Evolutionary conservation across 1,140 invertebrate species (phyloP).

Genomic region (Drosophila punjabiensis): DNA sequence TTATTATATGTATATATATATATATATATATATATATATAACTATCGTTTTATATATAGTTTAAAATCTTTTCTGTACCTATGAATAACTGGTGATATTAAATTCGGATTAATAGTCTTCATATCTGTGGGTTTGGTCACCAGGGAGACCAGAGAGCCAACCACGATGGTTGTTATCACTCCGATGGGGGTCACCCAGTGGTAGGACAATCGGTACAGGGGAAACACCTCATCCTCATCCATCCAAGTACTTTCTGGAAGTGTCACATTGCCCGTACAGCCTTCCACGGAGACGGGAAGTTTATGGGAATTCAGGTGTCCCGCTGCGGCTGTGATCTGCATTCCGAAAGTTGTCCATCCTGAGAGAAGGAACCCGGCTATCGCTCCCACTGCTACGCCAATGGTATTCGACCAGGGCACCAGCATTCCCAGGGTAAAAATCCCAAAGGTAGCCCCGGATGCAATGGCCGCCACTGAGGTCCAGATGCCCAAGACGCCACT

Average conservation of each 20-base stretch:
- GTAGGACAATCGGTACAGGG: conserved; percentile 90
- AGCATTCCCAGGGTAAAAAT: conserved; percentile 94
- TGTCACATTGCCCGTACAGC: conserved; percentile 73
- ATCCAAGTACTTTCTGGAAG: conserved; percentile 62
- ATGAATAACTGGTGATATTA: conserved; percentile 88
- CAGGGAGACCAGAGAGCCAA: conserved; percentile 89
- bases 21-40: neutral
- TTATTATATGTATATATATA: too few species aligned
- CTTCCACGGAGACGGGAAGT: conserved; percentile 80
- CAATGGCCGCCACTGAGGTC: conserved; percentile 91
- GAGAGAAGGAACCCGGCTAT: conserved; percentile 87
- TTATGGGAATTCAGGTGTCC: conserved; percentile 84
- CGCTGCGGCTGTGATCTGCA: conserved; percentile 85
- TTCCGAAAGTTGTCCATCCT: conserved; percentile 87
- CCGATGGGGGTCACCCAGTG: conserved; percentile 92
- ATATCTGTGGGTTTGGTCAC: conserved; percentile 88
- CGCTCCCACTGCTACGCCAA: conserved; percentile 87
- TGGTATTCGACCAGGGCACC: conserved; percentile 92
- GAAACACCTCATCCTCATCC: conserved; percentile 87
- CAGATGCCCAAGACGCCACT: conserved; percentile 92
- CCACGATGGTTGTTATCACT: conserved; percentile 87
- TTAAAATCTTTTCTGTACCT: conserved; percentile 56
- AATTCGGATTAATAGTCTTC: conserved; percentile 86
- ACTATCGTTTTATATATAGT: neutral
- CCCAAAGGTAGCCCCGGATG: conserved; percentile 93